Base-by-base conservation (phyloP, 2,113 vertebrate species). In the Coturnix japonica region DNA sequence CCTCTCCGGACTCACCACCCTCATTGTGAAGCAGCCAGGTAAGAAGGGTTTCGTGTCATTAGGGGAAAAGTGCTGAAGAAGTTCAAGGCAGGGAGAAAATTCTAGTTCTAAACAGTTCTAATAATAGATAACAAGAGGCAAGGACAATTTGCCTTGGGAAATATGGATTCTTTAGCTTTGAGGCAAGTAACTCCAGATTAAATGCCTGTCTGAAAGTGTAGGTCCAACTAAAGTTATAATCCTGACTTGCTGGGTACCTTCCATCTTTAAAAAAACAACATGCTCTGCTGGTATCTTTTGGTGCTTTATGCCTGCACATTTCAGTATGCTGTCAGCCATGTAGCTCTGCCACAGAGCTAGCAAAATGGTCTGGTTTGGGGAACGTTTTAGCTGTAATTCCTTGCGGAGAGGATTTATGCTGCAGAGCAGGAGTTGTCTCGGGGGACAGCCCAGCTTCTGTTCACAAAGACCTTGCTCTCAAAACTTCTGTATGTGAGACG, bases 1-100 rank as follows among this genome's bases (percentile, higher is more conserved):
- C 53, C 85, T 98, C 3, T 99, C 99, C 0, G 99, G 98, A 1
- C 97, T 98, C 93, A 98, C 85, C 1, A 93, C 97, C 6, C 98
- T 99, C 73, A 96, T 95, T 0, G 98, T 99, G 92, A 97, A 91
- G 81, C 98, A 98, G 85, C 99, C 99, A 97, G 99, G 99, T 99
- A 95, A 98, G 87, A 12, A 53, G 35, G 28, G 7, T 20, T 23
- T 72, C 1, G 0, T 31, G 44, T 61, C 39, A 6, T 25, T 21
- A 8, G 23, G 28, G 19, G 59, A 69, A 54, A 46, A 37, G 35
- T 35, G 35, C 31, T 49, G 80, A 30, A 44, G 44, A 76, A 63
- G n/a, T 81, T 86, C 31, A 72, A 66, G 73, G 16, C 28, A 44
- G 47, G 22, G 60, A 66, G 33, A 17, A 72, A 71, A 47, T 11